Evolutionary conservation across 2,888 invertebrate species (phyloP).

Genomic region (Chaitophorus viminalis): DNA sequence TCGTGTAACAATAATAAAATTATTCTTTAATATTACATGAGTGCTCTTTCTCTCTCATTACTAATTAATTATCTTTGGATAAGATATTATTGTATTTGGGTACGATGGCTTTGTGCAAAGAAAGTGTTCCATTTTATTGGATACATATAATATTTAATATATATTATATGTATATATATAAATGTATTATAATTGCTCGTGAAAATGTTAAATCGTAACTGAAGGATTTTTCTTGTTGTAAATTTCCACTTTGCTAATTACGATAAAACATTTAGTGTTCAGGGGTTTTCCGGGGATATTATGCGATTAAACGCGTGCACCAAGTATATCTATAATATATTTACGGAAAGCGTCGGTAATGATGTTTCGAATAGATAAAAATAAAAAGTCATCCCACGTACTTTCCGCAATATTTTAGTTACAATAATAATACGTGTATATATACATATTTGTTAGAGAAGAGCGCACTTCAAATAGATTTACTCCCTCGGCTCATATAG

Average conservation of each 20-base stretch:
- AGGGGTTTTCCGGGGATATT: not conserved
- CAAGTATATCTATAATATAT: too few species aligned
- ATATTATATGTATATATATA: too few species aligned
- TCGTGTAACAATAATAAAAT: not conserved
- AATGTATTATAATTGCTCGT: not conserved
- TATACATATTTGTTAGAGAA: too few species aligned
- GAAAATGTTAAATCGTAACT: not conserved
- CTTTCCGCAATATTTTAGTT: too few species aligned
- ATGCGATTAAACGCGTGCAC: not conserved
- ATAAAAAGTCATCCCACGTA: too few species aligned
- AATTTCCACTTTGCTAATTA: not conserved
- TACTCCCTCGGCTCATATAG: not conserved
- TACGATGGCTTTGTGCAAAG: not conserved
- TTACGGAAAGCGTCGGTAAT: not conserved
- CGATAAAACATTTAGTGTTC: not conserved
- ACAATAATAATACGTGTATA: too few species aligned
- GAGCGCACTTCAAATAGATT: too few species aligned
- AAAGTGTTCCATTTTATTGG: not conserved
- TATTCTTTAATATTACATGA: too few species aligned
- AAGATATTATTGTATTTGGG: not conserved
- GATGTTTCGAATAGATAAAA: too few species aligned
- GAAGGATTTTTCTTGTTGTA: not conserved
- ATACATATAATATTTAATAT: too few species aligned
- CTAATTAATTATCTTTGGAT: conserved; percentile 7
- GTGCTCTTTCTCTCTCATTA: not conserved